Conservation (phyloP, 2,888 invertebrate genomes). For the Eumerus sabulonum region DNA sequence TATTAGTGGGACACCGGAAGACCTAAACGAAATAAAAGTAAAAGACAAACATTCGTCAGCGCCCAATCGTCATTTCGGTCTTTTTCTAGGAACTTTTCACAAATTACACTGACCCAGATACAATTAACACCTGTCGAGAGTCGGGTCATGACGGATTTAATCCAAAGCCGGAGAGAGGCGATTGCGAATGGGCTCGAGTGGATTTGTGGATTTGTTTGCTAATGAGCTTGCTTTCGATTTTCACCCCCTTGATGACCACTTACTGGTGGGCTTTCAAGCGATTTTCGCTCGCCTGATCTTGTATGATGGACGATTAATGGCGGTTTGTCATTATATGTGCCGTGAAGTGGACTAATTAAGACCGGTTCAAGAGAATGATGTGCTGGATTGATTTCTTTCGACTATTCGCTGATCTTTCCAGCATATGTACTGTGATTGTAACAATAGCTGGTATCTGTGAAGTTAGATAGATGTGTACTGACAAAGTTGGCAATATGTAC, state of each 20-base stretch:
- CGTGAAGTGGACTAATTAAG: no score
- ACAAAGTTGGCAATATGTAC: no score
- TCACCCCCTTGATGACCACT: not conserved
- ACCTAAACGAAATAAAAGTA: constrained; percentile 3
- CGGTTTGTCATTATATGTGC: no score
- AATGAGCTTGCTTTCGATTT: constrained; percentile 61
- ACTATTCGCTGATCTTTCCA: no score
- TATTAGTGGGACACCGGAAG: constrained; percentile 62
- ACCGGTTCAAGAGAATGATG: no score
- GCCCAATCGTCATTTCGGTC: constrained; percentile 29
- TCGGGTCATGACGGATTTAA: not conserved
- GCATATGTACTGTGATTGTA: no score
- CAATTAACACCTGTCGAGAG: constrained; percentile 41
- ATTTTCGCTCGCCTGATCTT: no score
- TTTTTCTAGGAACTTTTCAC: constrained; percentile 20
- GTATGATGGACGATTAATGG: no score
- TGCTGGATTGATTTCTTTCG: no score
- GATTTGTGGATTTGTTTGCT: constrained; percentile 31
- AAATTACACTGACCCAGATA: constrained; percentile 46
- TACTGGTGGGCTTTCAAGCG: not conserved
- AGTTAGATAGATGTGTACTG: no score
- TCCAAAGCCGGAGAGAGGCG: constrained; percentile 3
- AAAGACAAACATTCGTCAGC: constrained; percentile 16
- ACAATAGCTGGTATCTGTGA: no score
- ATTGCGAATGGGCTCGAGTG: no score